Evolutionary conservation across 2,888 invertebrate species (phyloP).

Genomic region (Leptothorax acervorum): DNA sequence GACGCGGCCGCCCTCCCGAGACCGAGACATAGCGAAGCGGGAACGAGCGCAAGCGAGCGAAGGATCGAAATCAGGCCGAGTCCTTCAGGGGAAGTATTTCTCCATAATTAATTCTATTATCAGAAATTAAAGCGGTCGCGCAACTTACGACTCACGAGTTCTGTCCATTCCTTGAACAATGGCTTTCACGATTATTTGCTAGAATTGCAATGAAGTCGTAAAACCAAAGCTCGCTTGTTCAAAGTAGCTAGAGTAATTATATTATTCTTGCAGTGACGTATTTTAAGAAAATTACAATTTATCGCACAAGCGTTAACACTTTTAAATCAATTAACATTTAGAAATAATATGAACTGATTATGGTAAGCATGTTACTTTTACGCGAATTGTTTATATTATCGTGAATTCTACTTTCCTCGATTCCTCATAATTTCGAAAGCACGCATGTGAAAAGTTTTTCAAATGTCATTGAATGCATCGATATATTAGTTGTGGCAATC

Average conservation of each 20-base stretch:
- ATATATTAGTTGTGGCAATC: constrained; percentile 60
- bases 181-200: constrained; percentile 25
- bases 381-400: neutral
- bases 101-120: constrained; percentile 80
- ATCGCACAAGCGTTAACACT: neutral
- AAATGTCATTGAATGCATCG: constrained; percentile 29
- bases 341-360: neutral
- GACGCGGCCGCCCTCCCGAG: constrained; percentile 57
- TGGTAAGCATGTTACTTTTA: neutral
- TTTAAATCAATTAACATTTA: neutral
- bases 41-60: constrained; percentile 57
- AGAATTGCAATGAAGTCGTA: constrained; percentile 36
- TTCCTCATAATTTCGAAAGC: neutral
- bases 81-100: constrained; percentile 66
- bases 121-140: constrained; percentile 63
- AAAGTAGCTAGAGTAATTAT: neutral
- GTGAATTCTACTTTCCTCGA: neutral
- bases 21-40: constrained; percentile 46
- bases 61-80: constrained; percentile 50
- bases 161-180: constrained; percentile 16
- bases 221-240: constrained; percentile 15
- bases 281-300: neutral
- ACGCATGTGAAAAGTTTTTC: neutral
- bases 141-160: constrained; percentile 3
- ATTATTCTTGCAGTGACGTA: neutral